Conservation (phyloP, 2,797 vertebrate genomes). For the Merluccius polli region DNA sequence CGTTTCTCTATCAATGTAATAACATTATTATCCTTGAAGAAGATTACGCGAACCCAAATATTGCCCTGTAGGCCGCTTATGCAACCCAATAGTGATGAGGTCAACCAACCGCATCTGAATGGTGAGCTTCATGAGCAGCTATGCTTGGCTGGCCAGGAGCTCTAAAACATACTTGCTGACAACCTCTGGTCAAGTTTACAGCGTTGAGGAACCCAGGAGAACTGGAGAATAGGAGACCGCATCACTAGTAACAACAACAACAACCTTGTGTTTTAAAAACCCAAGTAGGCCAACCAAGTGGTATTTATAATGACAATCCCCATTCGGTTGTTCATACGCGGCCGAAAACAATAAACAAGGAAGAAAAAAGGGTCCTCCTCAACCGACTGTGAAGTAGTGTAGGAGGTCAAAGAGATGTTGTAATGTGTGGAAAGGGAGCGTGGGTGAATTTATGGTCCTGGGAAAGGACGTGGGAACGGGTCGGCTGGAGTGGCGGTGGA, state of each 20-base stretch:
- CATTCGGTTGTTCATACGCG: background rate
- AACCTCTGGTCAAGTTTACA: slow-evolving; percentile 69
- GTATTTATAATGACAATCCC: background rate
- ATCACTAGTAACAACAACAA: background rate
- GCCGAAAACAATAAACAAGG: background rate
- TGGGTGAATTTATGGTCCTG: background rate
- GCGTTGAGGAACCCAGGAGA: slow-evolving; percentile 41
- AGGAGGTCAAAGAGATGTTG: background rate
- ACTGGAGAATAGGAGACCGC: slow-evolving; percentile 16
- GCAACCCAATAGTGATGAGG: slow-evolving; percentile 65
- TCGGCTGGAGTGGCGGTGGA: slow-evolving; percentile 5
- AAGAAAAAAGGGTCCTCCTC: no score
- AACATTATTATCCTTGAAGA: background rate
- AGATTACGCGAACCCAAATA: background rate
- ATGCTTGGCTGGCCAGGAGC: slow-evolving; percentile 59
- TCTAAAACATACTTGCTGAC: slow-evolving; percentile 72
- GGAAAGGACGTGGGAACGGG: background rate
- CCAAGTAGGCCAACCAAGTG: background rate
- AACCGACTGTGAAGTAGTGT: background rate
- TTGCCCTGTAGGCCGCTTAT: slow-evolving; percentile 45
- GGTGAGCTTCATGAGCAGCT: slow-evolving; percentile 65
- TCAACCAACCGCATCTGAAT: slow-evolving; percentile 41
- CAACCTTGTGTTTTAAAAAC: background rate
- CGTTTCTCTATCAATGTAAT: background rate
- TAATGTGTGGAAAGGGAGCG: background rate